These are phyloP conservation scores for Acanthosepion esculentum DNA, from an alignment of 2,888 invertebrate genomes.

Conservation along the genomic window DNA sequence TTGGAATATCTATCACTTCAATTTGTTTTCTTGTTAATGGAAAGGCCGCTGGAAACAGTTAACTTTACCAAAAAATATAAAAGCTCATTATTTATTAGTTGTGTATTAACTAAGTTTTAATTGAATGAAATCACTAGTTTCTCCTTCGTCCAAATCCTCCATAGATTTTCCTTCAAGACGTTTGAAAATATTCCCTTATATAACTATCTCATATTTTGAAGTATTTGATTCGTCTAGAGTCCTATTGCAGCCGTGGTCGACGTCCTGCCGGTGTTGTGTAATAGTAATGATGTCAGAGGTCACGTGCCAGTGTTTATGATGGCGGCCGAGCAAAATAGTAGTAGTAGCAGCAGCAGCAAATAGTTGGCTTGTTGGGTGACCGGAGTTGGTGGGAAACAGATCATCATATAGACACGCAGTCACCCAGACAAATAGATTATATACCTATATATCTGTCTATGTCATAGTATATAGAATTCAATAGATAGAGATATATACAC, in stretches of 20 bases:
- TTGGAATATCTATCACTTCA: too few species aligned
- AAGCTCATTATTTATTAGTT: too few species aligned
- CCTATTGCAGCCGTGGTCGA: neutral
- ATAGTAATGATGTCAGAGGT: slow-evolving; percentile 33
- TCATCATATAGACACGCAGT: neutral
- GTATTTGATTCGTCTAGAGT: neutral
- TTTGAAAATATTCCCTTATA: too few species aligned
- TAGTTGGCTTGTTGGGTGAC: neutral
- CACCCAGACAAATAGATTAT: slow-evolving; percentile 16
- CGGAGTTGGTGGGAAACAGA: slow-evolving; percentile 45
- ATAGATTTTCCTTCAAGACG: too few species aligned
- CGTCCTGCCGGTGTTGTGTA: neutral
- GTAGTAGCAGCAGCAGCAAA: slow-evolving; percentile 43
- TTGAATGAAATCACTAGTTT: too few species aligned
- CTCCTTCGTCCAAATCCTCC: too few species aligned
- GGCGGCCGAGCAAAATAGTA: slow-evolving; percentile 41
- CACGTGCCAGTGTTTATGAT: slow-evolving; percentile 48
- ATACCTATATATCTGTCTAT: slow-evolving; percentile 34
- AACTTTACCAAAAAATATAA: too few species aligned
- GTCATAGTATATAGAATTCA: neutral
- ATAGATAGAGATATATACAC: neutral
- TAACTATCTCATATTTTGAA: neutral
- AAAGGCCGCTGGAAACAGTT: too few species aligned
- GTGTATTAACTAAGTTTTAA: too few species aligned
- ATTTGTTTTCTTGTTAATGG: too few species aligned